Evolutionary conservation across 2,797 vertebrate genomes (phyloP).

Genomic region (Pipistrellus kuhlii): DNA sequence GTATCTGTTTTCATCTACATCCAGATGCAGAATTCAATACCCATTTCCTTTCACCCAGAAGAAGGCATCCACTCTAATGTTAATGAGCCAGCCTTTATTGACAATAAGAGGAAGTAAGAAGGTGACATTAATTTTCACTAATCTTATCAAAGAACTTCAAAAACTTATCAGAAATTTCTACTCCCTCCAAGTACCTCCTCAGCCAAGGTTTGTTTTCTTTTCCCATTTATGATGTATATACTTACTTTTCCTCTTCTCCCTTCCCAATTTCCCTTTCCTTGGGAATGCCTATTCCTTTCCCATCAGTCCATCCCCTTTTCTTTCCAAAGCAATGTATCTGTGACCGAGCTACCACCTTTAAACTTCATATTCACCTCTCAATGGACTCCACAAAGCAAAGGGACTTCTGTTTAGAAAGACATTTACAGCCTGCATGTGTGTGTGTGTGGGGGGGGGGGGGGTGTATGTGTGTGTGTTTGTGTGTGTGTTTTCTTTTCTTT

Average conservation of each 20-base stretch:
- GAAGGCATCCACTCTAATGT: background rate
- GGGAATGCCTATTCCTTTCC: background rate
- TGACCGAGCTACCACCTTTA: background rate
- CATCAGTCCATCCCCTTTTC: background rate
- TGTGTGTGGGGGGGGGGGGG: too few species aligned
- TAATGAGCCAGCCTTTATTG: background rate
- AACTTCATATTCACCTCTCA: background rate
- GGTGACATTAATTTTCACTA: background rate
- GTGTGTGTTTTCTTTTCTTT: too few species aligned
- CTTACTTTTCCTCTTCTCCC: background rate
- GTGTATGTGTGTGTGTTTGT: too few species aligned
- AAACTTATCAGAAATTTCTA: background rate
- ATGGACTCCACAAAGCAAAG: background rate
- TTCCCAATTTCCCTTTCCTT: background rate
- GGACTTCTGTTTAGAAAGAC: background rate
- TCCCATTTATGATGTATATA: background rate
- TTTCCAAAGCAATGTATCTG: background rate
- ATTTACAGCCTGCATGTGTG: too few species aligned
- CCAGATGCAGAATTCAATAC: background rate
- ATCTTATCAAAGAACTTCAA: slow-evolving; percentile 25
- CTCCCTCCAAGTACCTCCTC: background rate
- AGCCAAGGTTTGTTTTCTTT: background rate
- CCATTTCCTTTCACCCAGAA: slow-evolving; percentile 8
- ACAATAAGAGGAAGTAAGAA: background rate
- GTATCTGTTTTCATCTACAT: background rate